phyloP scores from a whole-genome alignment of 2,888 invertebrate species.

The Rhimphoctona megacephalus region DNA sequence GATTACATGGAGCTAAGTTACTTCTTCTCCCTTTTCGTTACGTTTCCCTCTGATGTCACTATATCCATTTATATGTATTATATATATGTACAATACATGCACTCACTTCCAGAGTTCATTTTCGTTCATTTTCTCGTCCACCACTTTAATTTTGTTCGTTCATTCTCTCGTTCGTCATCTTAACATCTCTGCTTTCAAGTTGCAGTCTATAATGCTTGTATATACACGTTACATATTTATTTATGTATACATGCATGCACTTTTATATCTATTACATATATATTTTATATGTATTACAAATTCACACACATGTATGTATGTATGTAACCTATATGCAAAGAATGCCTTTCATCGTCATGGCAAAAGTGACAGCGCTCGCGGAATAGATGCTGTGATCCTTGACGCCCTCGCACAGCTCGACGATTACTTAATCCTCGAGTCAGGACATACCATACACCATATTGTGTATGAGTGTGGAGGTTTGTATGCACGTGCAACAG shows the following conservation, averaged over 20 bases:
- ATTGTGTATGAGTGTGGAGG: neutral
- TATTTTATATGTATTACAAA: neutral
- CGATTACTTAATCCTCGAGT: slow-evolving; percentile 62
- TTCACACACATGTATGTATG: neutral
- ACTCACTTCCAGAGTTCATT: neutral
- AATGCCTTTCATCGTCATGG: slow-evolving; percentile 51
- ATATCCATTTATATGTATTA: neutral
- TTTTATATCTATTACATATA: neutral
- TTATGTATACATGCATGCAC: neutral
- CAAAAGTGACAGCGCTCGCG: slow-evolving; percentile 49
- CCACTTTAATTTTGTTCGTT: slow-evolving; percentile 53
- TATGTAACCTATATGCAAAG: neutral
- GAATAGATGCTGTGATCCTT: slow-evolving; percentile 55
- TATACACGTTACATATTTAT: neutral
- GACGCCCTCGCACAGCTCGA: slow-evolving; percentile 56
- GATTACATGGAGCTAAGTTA: slow-evolving; percentile 45
- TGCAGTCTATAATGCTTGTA: neutral
- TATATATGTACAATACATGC: neutral
- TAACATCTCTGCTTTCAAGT: slow-evolving; percentile 33
- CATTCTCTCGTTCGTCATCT: slow-evolving; percentile 50
- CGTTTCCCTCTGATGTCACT: slow-evolving; percentile 3
- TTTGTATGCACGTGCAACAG: slow-evolving; percentile 7
- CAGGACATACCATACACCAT: slow-evolving; percentile 35
- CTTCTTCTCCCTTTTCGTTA: slow-evolving; percentile 43
- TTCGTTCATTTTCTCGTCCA: slow-evolving; percentile 50